These are phyloP conservation scores for Rhynchophorus ferrugineus DNA, from an alignment of 1,140 invertebrate species.

Conservation along the genomic window DNA sequence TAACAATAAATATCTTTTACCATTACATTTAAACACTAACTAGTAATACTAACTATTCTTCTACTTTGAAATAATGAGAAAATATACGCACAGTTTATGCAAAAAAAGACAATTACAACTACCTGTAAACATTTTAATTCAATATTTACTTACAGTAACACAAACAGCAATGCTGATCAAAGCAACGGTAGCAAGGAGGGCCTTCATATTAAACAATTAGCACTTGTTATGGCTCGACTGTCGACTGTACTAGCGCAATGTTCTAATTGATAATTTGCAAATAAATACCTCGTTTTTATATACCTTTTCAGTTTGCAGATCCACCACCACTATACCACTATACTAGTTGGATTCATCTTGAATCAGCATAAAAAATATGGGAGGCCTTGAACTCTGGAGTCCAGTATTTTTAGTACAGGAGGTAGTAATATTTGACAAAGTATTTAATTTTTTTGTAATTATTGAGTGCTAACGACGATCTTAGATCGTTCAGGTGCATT, in stretches of 20 bases:
- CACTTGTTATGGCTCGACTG: not conserved
- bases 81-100: no score
- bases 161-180: not conserved
- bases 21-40: no score
- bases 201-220: not conserved
- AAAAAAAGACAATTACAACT: no score
- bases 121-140: no score
- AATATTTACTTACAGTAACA: not conserved
- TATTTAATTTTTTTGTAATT: no score
- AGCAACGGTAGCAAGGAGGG: not conserved
- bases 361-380: not conserved
- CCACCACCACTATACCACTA: not conserved
- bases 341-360: not conserved
- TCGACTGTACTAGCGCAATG: not conserved
- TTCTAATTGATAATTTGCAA: not conserved
- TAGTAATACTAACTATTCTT: no score
- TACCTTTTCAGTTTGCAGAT: not conserved
- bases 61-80: no score
- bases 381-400: not conserved
- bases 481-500: no score
- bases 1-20: no score
- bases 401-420: no score
- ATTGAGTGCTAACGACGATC: no score
- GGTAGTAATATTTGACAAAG: no score
- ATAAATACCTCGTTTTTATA: not conserved